phyloP scores from a whole-genome alignment of 2,888 invertebrate species.

The Thelaira solivaga region DNA sequence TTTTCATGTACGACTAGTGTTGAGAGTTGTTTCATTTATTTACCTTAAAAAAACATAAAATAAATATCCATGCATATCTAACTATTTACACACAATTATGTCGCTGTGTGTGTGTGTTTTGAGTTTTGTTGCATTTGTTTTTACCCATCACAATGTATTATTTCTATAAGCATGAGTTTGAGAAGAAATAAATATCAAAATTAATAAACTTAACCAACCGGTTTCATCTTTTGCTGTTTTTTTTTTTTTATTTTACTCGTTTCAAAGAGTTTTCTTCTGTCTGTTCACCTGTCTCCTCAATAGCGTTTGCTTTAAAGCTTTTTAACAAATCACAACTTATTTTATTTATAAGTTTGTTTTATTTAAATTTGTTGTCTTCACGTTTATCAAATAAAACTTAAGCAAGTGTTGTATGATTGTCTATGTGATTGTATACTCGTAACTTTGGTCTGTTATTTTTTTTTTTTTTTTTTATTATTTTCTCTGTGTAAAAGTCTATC shows the following conservation, averaged over 20 bases:
- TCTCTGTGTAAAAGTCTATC: too few relatives aligned
- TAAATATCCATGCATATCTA: background rate
- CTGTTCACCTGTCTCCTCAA: background rate
- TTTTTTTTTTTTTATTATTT: too few relatives aligned
- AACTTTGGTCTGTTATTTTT: too few relatives aligned
- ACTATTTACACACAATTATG: too few relatives aligned
- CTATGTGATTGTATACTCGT: too few relatives aligned
- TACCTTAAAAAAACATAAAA: background rate
- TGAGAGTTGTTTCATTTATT: background rate
- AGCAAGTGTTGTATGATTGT: too few relatives aligned
- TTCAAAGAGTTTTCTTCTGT: constrained; percentile 1
- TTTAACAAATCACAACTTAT: constrained; percentile 27
- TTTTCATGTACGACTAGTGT: constrained; percentile 11
- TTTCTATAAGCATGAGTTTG: background rate
- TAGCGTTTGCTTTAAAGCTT: background rate
- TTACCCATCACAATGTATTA: constrained; percentile 4
- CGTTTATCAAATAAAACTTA: too few relatives aligned
- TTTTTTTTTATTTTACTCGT: too few relatives aligned
- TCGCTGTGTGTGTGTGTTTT: background rate
- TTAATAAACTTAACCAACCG: constrained; percentile 51
- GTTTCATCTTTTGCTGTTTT: constrained; percentile 38
- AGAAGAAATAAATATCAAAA: constrained; percentile 24
- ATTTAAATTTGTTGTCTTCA: background rate
- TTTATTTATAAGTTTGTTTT: background rate
- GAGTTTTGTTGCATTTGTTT: background rate